Evolutionary conservation across 2,888 invertebrate genomes (phyloP), one percentile per base, ranked within the genome.

Genomic region (Glyphotaelius pellucidus): DNA sequence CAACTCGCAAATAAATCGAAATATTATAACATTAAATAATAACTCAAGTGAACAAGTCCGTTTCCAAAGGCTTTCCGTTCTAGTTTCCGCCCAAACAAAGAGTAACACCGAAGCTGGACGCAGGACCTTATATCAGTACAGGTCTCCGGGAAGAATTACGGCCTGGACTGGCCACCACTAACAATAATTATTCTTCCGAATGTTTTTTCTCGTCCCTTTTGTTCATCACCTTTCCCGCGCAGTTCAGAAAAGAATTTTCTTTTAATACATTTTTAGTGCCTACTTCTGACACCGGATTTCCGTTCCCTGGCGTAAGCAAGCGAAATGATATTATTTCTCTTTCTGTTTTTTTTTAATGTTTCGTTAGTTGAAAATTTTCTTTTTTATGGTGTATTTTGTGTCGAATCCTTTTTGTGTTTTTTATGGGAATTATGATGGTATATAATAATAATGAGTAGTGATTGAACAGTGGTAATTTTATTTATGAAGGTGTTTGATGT

Each of bases 31-130:
- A 67, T n/a, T 11, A 32, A 85, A 67, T 87, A 87, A 87, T 67
- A 67, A 87, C 19, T 87, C 87, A 87, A 67, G 67, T 67, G 52
- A 52, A 87, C 87, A 52, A 87, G 52, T 87, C 87, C 67, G 32
- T 52, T 87, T 87, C 11, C 31, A 87, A 87, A 87, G 87, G 87
- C 30, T 35, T 87, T 87, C 87, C 87, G 67, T 87, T 87, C 30
- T 67, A 42, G 87, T 87, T 87, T 87, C 87, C 87, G 87, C 87
- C 87, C 30, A 67, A 87, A 87, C 87, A 87, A 87, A 87, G 87
- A 87, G 87, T 87, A 19, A 87, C 52, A 31, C 67, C 35, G 35
- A 32, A 87, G 52, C 87, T 87, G 87, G 87, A 87, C 87, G 32
- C 67, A 32, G 87, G 87, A 87, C 87, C 87, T 67, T 67, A 67